Percentiles rank a stretch among this genome's conserved stretches.
These are phyloP conservation scores for Trichomalopsis sarcophagae DNA, from an alignment of 1,140 invertebrate genomes.

Conservation along the genomic window DNA sequence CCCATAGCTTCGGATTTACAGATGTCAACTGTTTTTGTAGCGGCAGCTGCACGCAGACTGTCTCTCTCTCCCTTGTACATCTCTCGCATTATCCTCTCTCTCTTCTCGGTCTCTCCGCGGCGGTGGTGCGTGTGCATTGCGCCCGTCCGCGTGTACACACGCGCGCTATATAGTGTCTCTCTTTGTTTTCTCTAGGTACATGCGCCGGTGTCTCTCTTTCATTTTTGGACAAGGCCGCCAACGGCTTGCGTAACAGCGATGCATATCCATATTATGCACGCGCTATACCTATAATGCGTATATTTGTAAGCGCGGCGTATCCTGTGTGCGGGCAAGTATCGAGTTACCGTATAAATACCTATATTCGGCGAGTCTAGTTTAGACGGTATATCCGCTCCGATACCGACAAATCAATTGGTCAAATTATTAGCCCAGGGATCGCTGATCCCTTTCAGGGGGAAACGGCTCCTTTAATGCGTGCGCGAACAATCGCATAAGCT, in stretches of 20 bases:
- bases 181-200: constrained; percentile 13
- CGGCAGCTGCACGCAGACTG: constrained; percentile 55
- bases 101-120: neutral
- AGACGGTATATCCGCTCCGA: neutral
- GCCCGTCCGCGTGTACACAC: constrained; percentile 32
- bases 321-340: constrained; percentile 48
- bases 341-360: constrained; percentile 58
- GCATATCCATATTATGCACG: neutral
- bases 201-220: neutral
- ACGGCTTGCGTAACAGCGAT: constrained; percentile 30
- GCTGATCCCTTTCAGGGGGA: neutral
- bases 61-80: neutral
- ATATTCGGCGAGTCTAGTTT: constrained; percentile 43
- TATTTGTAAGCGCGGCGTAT: neutral
- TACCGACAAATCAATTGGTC: constrained; percentile 57
- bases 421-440: constrained; percentile 52
- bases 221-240: neutral
- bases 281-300: neutral
- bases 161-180: neutral
- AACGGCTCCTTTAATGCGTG: too few relatives aligned
- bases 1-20: constrained; percentile 59
- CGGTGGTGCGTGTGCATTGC: constrained; percentile 47
- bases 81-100: constrained; percentile 7
- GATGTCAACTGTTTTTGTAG: constrained; percentile 64
- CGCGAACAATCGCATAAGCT: neutral